Percentiles rank a stretch among this genome's conserved stretches.
Conservation (phyloP, 2,888 invertebrate species). For the Calliopum simillimum region DNA sequence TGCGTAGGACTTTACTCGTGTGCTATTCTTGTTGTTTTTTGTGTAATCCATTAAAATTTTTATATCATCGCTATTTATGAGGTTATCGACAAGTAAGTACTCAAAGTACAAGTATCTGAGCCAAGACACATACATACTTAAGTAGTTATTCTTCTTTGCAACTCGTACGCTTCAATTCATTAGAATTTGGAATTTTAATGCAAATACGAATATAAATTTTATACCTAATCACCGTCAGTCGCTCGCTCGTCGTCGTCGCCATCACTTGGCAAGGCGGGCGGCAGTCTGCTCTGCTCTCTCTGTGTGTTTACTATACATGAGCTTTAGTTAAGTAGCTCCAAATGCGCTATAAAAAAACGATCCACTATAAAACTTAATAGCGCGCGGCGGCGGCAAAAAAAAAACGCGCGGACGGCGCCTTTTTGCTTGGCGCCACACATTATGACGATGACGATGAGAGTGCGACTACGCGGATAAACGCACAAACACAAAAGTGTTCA, state of each 20-base stretch:
- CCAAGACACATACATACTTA: slow-evolving; percentile 25
- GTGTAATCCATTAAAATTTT: not conserved
- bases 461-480: slow-evolving; percentile 9
- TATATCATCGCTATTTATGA: slow-evolving; percentile 23
- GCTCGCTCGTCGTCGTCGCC: not conserved
- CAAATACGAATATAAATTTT: slow-evolving; percentile 26
- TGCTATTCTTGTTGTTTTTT: not conserved
- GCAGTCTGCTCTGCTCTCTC: slow-evolving; percentile 6
- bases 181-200: slow-evolving; percentile 17
- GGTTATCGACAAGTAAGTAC: slow-evolving; percentile 13
- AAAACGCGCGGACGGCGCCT: slow-evolving; percentile 43
- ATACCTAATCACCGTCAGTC: slow-evolving; percentile 25
- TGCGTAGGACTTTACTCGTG: not conserved
- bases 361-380: slow-evolving; percentile 42
- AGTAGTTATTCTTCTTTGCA: not conserved
- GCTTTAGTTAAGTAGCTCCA: slow-evolving; percentile 20
- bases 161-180: slow-evolving; percentile 12
- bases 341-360: slow-evolving; percentile 27
- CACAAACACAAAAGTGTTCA: not conserved
- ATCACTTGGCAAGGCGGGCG: not conserved
- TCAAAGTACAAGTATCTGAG: not conserved
- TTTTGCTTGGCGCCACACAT: slow-evolving; percentile 47
- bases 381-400: slow-evolving; percentile 28
- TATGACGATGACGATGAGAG: slow-evolving; percentile 21
- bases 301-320: slow-evolving; percentile 21